These are phyloP conservation scores for Notechis scutatus DNA, from an alignment of 2,113 vertebrate genomes.

Conservation along the genomic window DNA sequence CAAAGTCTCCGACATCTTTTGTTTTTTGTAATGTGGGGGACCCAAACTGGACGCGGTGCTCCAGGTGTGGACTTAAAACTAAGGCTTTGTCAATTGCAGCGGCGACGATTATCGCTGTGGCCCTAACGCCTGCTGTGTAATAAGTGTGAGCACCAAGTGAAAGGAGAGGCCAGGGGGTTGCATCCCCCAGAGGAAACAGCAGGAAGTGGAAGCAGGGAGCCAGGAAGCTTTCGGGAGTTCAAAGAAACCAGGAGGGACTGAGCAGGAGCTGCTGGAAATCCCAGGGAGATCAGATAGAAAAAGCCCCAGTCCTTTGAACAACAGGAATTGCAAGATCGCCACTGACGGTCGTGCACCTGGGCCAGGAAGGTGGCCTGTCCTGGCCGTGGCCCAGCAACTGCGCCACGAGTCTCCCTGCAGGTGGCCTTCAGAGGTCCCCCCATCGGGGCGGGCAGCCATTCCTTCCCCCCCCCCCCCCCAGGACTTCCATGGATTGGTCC, in stretches of 20 bases:
- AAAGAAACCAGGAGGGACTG: not conserved
- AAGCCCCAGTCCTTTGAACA: not conserved
- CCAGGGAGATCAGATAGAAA: not conserved
- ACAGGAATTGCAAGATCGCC: not conserved
- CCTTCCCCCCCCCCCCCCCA: not conserved
- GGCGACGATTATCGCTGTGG: not conserved
- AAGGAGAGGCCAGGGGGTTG: not conserved
- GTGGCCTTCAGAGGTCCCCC: not conserved
- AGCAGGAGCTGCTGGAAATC: not conserved
- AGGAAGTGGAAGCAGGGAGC: not conserved
- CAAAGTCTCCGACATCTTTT: too few species aligned
- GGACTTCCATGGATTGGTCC: not conserved
- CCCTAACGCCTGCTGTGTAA: not conserved
- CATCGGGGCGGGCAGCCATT: not conserved
- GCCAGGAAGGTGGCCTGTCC: not conserved
- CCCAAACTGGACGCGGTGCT: too few species aligned
- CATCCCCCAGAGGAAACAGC: not conserved
- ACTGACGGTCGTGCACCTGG: not conserved
- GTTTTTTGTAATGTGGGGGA: too few species aligned
- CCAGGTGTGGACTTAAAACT: too few species aligned
- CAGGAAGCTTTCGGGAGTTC: too few species aligned
- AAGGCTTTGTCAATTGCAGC: not conserved
- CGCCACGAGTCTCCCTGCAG: not conserved
- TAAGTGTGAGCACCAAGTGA: not conserved
- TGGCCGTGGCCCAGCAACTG: not conserved